Percentiles rank a stretch among this genome's conserved stretches.
Evolutionary conservation across 2,113 vertebrate genomes (phyloP).

Genomic region (Psilopogon haemacephalus): DNA sequence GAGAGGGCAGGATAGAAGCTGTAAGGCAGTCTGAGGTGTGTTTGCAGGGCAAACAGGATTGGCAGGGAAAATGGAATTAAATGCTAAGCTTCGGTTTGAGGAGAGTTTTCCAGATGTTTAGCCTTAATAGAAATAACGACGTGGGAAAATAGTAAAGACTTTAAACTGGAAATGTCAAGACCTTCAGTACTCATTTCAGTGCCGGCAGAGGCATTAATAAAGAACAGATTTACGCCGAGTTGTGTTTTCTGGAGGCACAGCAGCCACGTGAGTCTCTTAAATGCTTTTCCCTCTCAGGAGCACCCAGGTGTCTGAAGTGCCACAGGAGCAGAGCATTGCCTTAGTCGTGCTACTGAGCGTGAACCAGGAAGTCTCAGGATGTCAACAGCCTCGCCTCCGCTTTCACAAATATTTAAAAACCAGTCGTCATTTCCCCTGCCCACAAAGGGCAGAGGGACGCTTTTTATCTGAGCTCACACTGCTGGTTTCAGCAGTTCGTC

Average conservation of each 20-base stretch:
- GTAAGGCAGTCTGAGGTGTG: neutral
- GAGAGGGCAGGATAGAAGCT: neutral
- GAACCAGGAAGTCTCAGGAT: conserved; percentile 36
- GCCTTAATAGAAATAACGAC: conserved; percentile 38
- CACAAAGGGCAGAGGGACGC: neutral
- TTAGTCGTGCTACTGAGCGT: neutral
- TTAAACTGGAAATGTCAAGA: conserved; percentile 14
- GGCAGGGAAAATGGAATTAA: neutral
- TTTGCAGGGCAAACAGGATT: neutral
- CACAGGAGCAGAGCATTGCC: neutral
- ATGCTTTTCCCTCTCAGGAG: neutral
- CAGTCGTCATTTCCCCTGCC: neutral
- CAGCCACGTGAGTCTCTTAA: neutral
- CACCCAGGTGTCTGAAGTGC: neutral
- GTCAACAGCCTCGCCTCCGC: neutral
- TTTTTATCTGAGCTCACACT: conserved; percentile 17
- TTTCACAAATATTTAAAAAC: conserved; percentile 50
- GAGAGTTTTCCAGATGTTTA: conserved; percentile 11
- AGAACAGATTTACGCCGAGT: neutral
- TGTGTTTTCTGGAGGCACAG: neutral
- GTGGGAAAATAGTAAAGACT: neutral
- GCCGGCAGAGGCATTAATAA: neutral
- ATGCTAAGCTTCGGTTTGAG: neutral
- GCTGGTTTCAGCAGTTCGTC: conserved; percentile 6
- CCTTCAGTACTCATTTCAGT: conserved; percentile 9